Conservation (phyloP, 2,797 vertebrate species). For the Macrochelys suwanniensis region DNA sequence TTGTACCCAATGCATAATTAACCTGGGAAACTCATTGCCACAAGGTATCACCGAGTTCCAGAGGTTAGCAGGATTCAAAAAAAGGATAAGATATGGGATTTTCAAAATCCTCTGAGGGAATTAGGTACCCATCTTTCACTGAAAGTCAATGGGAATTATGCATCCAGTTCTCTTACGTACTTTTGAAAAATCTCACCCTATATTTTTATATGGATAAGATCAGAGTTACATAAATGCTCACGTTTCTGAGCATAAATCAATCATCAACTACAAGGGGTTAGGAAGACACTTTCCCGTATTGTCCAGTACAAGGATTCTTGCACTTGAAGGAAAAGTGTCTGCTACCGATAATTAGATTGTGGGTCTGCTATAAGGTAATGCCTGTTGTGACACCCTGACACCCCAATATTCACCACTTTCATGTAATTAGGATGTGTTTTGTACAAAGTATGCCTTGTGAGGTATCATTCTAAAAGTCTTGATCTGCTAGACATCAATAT, state of each 20-base stretch:
- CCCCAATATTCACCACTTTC: too few species aligned
- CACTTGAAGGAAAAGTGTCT: background rate
- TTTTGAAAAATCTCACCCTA: background rate
- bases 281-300: background rate
- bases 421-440: too few species aligned
- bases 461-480: too few species aligned
- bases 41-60: accelerated
- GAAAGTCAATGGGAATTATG: background rate
- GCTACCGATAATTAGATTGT: background rate
- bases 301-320: background rate
- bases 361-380: background rate
- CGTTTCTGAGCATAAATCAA: background rate
- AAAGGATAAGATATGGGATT: background rate
- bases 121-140: background rate
- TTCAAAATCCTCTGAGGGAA: background rate
- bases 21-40: background rate
- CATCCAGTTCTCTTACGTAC: background rate
- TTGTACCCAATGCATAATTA: background rate
- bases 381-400: too few species aligned
- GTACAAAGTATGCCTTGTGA: too few species aligned
- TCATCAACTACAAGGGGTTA: background rate
- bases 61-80: background rate
- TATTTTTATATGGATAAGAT: background rate
- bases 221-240: background rate
- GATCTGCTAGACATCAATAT: too few species aligned